These are phyloP conservation scores for Hylomyscus alleni DNA, from an alignment of 2,797 vertebrate species.

Conservation along the genomic window DNA sequence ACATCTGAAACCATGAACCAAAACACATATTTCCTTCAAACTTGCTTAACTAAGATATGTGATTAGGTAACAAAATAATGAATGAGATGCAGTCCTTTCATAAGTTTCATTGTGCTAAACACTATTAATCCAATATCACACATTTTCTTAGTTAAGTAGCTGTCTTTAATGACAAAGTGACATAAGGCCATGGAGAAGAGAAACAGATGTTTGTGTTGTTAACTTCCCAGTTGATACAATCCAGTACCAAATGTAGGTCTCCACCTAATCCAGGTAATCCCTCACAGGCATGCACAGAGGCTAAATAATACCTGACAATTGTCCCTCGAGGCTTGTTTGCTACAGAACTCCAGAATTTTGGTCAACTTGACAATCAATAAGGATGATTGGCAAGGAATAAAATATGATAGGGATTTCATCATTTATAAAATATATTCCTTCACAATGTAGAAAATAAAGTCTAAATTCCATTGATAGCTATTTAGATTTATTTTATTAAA, in stretches of 20 bases:
- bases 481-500: slow-evolving; percentile 28
- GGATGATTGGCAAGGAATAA: background rate
- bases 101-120: background rate
- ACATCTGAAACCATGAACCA: background rate
- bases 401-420: background rate
- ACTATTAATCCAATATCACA: background rate
- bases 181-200: background rate
- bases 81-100: background rate
- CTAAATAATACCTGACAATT: background rate
- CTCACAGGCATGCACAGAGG: background rate
- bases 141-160: background rate
- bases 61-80: background rate
- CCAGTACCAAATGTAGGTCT: background rate
- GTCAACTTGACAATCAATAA: background rate
- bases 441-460: background rate
- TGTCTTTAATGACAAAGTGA: background rate
- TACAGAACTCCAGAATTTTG: background rate
- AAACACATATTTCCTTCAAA: background rate
- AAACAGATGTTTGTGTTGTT: background rate
- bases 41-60: background rate
- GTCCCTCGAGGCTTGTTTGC: background rate
- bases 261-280: background rate
- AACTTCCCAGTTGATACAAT: background rate
- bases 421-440: background rate
- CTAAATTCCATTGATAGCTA: background rate